These are phyloP conservation scores for Hydrotaea diabolus DNA, from an alignment of 2,888 invertebrate species.

Conservation along the genomic window DNA sequence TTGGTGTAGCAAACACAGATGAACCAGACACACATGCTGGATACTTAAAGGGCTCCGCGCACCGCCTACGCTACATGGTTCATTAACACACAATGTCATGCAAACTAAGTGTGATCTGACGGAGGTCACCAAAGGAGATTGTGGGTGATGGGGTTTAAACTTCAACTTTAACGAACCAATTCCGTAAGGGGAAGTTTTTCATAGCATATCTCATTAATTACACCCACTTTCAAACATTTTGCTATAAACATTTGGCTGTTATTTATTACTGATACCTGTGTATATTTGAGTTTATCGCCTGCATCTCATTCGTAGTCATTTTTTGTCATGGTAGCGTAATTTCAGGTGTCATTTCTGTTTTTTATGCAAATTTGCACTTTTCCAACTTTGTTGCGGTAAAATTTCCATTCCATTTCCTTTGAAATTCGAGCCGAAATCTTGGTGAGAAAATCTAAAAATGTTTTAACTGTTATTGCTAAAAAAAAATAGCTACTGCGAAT, in stretches of 20 bases:
- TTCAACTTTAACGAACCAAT: background rate
- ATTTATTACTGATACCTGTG: too few species aligned
- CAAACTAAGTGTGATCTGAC: background rate
- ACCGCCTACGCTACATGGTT: slow-evolving; percentile 27
- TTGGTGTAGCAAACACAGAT: background rate
- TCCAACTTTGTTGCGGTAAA: too few species aligned
- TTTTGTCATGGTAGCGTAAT: too few species aligned
- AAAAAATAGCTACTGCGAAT: too few species aligned
- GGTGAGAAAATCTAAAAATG: slow-evolving; percentile 51
- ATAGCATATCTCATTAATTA: background rate
- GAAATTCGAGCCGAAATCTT: slow-evolving; percentile 23
- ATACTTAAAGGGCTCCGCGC: slow-evolving; percentile 23
- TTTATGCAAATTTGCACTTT: too few species aligned
- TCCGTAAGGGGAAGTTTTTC: background rate
- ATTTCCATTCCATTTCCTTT: too few species aligned
- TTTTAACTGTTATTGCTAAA: too few species aligned
- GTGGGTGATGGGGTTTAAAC: background rate
- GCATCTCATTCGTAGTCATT: too few species aligned
- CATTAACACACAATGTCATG: slow-evolving; percentile 44
- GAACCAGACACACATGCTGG: background rate
- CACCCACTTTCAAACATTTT: too few species aligned
- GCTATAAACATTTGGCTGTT: too few species aligned
- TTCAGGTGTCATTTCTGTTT: too few species aligned
- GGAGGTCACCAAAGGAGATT: background rate
- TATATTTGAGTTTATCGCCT: too few species aligned